phyloP scores from a whole-genome alignment of 2,888 invertebrate genomes.

The Synanthedon formicaeformis region DNA sequence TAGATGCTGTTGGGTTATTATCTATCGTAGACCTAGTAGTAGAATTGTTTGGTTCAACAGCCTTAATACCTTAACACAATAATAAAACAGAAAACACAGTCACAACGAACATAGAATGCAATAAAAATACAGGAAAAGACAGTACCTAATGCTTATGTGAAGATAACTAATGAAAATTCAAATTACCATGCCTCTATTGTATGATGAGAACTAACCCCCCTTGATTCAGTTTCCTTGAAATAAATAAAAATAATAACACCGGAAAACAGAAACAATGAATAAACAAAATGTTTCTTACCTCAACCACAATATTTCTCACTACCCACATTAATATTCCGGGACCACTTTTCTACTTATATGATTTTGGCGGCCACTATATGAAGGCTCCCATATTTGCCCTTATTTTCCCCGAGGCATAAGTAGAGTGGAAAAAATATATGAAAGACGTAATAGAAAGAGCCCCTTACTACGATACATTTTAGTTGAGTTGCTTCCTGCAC shows the following conservation, averaged over 20 bases:
- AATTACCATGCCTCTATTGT: too few species aligned
- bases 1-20: too few species aligned
- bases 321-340: constrained; percentile 9
- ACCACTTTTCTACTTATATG: constrained; percentile 11
- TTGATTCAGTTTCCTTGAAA: not conserved
- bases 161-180: too few species aligned
- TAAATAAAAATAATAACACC: not conserved
- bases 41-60: too few species aligned
- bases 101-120: too few species aligned
- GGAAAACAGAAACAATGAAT: constrained; percentile 1
- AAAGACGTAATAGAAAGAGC: not conserved
- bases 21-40: too few species aligned
- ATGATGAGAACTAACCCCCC: too few species aligned
- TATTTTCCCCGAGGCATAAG: constrained; percentile 5
- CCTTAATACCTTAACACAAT: too few species aligned
- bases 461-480: not conserved
- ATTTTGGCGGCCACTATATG: constrained; percentile 7
- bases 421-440: constrained; percentile 5
- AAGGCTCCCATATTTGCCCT: constrained; percentile 3
- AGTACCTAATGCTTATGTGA: too few species aligned
- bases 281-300: constrained; percentile 1
- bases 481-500: too few species aligned
- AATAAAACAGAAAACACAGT: too few species aligned
- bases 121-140: too few species aligned
- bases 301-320: constrained; percentile 2